Percentiles rank a stretch among this genome's conserved stretches.
These are phyloP conservation scores for Hirtodrosophila trivittata DNA, from an alignment of 2,888 invertebrate species.

Conservation along the genomic window DNA sequence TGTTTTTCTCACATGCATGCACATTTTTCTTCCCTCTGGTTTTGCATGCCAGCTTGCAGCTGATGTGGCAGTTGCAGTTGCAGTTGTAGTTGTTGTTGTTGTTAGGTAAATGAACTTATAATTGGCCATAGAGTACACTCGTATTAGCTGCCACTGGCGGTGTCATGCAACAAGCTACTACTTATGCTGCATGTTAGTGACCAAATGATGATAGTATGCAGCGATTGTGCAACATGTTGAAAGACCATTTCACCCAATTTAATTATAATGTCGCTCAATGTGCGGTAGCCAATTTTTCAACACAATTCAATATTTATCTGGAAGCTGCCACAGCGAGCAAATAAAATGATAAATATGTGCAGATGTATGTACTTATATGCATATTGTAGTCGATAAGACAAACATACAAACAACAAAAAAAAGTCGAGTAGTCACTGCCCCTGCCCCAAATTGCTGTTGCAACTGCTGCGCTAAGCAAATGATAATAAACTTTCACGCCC, in stretches of 20 bases:
- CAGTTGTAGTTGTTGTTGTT: conserved; percentile 27
- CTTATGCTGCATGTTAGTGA: conserved; percentile 11
- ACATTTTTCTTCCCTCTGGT: conserved; percentile 67
- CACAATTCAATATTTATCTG: conserved; percentile 67
- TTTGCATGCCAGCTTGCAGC: conserved; percentile 60
- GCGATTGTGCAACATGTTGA: conserved; percentile 44
- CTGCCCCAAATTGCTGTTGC: conserved; percentile 26
- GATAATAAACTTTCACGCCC: conserved; percentile 80
- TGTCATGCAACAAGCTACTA: conserved; percentile 28
- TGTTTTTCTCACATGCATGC: conserved; percentile 69
- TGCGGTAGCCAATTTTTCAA: conserved; percentile 56
- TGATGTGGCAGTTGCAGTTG: conserved; percentile 25
- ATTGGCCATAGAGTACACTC: conserved; percentile 65
- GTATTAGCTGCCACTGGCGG: conserved; percentile 26
- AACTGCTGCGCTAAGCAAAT: conserved; percentile 54
- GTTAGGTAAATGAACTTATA: conserved; percentile 77
- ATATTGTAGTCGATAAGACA: background rate
- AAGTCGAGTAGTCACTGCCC: conserved; percentile 45
- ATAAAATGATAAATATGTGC: conserved; percentile 66
- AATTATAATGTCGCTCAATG: conserved; percentile 46
- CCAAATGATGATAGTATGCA: conserved; percentile 6
- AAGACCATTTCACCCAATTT: conserved; percentile 16
- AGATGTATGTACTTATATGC: conserved; percentile 28
- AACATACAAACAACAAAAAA: background rate
- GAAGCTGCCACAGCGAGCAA: conserved; percentile 61